Evolutionary conservation across 2,797 vertebrate species (phyloP), one percentile per base, ranked within the genome.

Genomic region (Parotocinclus haroldoi): DNA sequence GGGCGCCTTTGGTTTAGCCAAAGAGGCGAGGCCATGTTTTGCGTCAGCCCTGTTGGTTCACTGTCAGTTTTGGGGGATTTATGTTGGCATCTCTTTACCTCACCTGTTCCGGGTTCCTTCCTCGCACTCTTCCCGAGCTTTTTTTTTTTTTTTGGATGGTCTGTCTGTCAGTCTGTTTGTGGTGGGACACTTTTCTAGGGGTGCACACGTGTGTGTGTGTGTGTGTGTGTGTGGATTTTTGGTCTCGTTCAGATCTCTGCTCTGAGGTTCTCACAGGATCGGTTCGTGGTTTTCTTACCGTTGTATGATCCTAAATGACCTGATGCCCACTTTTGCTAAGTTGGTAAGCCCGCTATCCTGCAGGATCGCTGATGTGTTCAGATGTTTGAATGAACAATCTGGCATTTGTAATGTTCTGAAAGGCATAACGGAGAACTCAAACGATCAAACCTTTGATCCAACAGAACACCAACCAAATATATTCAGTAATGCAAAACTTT

Each of bases 131-230:
- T 68, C 56, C 56, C 63, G 53, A 56, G 79, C 81, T 74, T 51
- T 69, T n/a, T n/a, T n/a, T n/a, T n/a, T 58, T 66, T 36, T 60
- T 60, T 56, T 58, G 50, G 64, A 52, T 67, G 67, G 68, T 73
- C 66, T 77, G 66, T 77, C 63, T 66, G 71, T 78, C 68, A 69
- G 68, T 78, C 55, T 68, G 72, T 80, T 55, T 64, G 63, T 73
- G 59, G 68, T 74, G 58, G 63, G 50, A 69, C 17, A 44, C 74
- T 69, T 69, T 59, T 72, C 45, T 72, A 13, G 14, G 63, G 70
- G 39, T 67, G 48, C 51, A 66, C 42, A 12, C 3, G 11, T 72
- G 50, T 16, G n/a, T n/a, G n/a, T n/a, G n/a, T n/a, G n/a, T n/a
- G n/a, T n/a, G n/a, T n/a, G n/a, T n/a, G n/a, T n/a, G n/a, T n/a